These are phyloP conservation scores for Brachirus orientalis DNA, from an alignment of 2,113 vertebrate species.

Conservation along the genomic window DNA sequence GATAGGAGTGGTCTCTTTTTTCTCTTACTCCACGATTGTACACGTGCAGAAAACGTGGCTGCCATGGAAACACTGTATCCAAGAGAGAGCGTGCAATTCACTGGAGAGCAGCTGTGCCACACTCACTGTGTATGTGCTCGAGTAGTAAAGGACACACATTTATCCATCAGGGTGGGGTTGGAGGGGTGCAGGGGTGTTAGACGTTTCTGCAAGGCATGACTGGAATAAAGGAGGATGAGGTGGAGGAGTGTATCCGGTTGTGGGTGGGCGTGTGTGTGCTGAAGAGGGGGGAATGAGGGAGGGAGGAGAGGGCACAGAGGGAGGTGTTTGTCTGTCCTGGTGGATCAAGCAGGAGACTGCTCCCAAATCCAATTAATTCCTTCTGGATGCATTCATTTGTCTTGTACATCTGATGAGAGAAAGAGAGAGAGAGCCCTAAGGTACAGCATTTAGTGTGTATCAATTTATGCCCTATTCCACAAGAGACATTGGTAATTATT, in stretches of 20 bases:
- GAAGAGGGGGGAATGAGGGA: conserved; percentile 23
- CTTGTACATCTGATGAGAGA: conserved; percentile 65
- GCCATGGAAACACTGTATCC: conserved; percentile 81
- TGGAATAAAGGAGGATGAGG: conserved; percentile 73
- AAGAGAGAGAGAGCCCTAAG: conserved; percentile 54
- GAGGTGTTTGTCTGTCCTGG: conserved; percentile 71
- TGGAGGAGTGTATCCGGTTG: conserved; percentile 42
- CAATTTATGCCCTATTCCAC: conserved; percentile 78
- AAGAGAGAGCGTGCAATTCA: conserved; percentile 65
- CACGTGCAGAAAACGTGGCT: conserved; percentile 78
- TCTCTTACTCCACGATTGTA: conserved; percentile 46
- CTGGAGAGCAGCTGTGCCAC: conserved; percentile 43
- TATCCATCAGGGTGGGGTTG: conserved; percentile 54
- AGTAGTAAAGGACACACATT: conserved; percentile 71
- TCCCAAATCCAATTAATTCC: conserved; percentile 84
- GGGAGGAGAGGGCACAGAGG: conserved; percentile 30
- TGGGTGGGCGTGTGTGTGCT: conserved; percentile 38
- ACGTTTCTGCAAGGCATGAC: conserved; percentile 79
- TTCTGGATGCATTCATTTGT: conserved; percentile 81
- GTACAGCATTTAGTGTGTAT: conserved; percentile 78
- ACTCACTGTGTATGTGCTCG: conserved; percentile 31
- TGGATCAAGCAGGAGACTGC: conserved; percentile 74
- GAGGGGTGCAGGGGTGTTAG: conserved; percentile 64
- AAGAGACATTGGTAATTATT: conserved; percentile 78
- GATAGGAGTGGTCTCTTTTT: conserved; percentile 68